Conservation (phyloP, 2,113 vertebrate species). For the Narcine bancroftii region DNA sequence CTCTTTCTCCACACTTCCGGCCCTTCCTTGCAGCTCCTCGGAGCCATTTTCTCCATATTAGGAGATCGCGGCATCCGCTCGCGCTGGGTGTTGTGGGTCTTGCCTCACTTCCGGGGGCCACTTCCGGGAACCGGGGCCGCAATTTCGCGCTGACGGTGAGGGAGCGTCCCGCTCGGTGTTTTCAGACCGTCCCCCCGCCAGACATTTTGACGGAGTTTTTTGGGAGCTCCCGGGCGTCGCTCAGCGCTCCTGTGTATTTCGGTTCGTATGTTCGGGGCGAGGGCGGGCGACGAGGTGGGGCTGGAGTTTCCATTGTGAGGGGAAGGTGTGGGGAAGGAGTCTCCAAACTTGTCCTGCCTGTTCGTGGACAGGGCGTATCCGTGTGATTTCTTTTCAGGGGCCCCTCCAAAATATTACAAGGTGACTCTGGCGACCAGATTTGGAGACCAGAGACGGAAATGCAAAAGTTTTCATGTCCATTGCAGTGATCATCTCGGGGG, state of each 20-base stretch:
- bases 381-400: too few species aligned
- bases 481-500: not conserved
- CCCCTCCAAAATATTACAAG: not conserved
- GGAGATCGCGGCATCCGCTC: not conserved
- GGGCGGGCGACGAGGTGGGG: not conserved
- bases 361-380: not conserved
- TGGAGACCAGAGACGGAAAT: too few species aligned
- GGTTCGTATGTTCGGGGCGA: not conserved
- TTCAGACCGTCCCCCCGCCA: too few species aligned
- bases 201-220: too few species aligned
- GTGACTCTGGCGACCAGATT: not conserved
- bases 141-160: not conserved
- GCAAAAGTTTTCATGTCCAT: not conserved
- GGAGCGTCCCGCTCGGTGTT: too few species aligned
- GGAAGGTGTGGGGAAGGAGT: not conserved
- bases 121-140: too few species aligned
- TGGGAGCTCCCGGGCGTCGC: too few species aligned
- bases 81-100: not conserved
- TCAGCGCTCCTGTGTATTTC: too few species aligned
- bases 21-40: too few species aligned
- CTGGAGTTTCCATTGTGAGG: not conserved
- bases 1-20: not conserved
- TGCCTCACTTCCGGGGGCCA: not conserved
- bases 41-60: conserved; percentile 21
- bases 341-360: not conserved